Conservation (phyloP, 1,140 invertebrate species). For the Leptestheria dahalacensis region DNA sequence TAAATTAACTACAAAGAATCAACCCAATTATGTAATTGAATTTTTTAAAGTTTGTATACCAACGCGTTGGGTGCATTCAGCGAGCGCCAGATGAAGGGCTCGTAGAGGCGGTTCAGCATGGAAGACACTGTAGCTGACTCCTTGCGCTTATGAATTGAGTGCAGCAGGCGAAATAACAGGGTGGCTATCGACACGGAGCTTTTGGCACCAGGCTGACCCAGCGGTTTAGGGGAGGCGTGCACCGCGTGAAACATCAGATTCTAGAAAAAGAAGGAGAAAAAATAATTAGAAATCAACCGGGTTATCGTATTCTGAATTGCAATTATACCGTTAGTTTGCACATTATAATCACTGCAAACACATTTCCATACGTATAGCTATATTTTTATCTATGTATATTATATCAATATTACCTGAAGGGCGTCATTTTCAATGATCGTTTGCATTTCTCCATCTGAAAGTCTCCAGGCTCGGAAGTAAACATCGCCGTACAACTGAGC, state of each 20-base stretch:
- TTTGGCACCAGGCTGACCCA: background rate
- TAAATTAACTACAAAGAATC: no score
- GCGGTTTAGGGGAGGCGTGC: background rate
- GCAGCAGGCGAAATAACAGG: background rate
- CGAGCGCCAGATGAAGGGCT: background rate
- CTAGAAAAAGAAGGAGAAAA: no score
- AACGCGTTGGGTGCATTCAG: background rate
- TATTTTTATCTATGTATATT: no score
- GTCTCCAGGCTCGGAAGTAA: background rate
- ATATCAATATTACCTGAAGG: no score
- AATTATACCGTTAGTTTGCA: no score
- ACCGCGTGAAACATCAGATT: background rate
- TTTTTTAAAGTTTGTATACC: no score
- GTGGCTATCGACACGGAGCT: background rate
- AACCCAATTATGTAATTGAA: no score
- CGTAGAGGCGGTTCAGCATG: background rate
- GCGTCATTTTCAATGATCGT: background rate
- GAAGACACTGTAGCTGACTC: background rate
- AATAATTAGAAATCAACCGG: no score
- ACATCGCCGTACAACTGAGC: background rate
- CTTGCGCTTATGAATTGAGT: background rate
- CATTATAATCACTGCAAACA: no score
- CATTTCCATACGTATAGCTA: no score
- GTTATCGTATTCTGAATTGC: no score
- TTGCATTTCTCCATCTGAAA: background rate